A percentile compares a stretch with the other conserved stretches of the same genome.
These are phyloP conservation scores for Oreortyx pictus DNA, from an alignment of 2,797 vertebrate species.

Conservation along the genomic window DNA sequence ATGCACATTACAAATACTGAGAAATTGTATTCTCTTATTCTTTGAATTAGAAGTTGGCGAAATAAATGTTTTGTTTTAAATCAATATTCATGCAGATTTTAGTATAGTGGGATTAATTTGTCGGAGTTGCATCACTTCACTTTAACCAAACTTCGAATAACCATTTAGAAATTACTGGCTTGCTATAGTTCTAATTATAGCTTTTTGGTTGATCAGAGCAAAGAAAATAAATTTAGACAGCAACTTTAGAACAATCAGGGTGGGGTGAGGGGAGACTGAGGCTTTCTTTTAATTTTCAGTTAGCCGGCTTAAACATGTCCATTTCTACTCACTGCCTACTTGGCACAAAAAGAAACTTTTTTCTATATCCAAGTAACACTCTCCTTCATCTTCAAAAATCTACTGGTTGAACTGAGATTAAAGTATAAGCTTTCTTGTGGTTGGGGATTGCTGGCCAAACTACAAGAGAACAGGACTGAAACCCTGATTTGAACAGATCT, in stretches of 20 bases:
- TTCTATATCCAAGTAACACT: conserved; percentile 24
- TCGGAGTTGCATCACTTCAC: neutral
- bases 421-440: conserved; percentile 64
- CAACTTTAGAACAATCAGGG: conserved; percentile 5
- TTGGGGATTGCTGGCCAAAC: conserved; percentile 36
- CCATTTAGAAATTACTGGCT: neutral
- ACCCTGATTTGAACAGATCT: conserved; percentile 19
- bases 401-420: conserved; percentile 54
- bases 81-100: neutral
- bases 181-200: conserved; percentile 4
- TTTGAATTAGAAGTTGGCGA: conserved; percentile 22
- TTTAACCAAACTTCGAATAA: neutral
- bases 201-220: too few species aligned
- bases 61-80: conserved; percentile 28
- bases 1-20: neutral
- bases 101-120: neutral
- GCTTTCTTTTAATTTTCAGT: conserved; percentile 40
- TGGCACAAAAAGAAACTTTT: conserved; percentile 41
- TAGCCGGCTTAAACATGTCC: conserved; percentile 42
- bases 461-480: conserved; percentile 29
- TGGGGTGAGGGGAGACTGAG: neutral
- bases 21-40: neutral
- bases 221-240: neutral
- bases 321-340: neutral
- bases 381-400: conserved; percentile 56